Conservation (phyloP, 2,113 vertebrate genomes). For the Osmerus mordax region DNA sequence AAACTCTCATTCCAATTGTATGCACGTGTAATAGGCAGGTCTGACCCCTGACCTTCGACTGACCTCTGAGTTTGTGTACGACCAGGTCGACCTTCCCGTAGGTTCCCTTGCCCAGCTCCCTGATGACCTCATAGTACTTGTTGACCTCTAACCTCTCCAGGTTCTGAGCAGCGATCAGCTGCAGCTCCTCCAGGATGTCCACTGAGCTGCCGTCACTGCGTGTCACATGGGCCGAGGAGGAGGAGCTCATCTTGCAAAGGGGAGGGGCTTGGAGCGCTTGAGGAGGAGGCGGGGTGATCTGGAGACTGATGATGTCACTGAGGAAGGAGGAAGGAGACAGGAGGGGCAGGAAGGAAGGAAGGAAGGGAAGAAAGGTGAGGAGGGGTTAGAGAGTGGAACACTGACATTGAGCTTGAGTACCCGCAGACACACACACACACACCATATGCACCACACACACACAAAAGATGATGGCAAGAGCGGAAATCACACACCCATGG, state of each 20-base stretch:
- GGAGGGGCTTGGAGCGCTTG: slow-evolving; percentile 8
- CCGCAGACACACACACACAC: slow-evolving; percentile 6
- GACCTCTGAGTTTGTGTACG: slow-evolving; percentile 75
- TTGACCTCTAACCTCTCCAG: slow-evolving; percentile 74
- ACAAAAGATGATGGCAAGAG: not conserved
- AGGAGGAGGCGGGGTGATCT: slow-evolving; percentile 25
- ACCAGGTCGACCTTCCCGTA: slow-evolving; percentile 79
- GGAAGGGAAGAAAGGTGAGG: slow-evolving; percentile 50
- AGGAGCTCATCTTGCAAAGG: slow-evolving; percentile 65
- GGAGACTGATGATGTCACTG: slow-evolving; percentile 38
- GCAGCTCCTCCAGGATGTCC: slow-evolving; percentile 76
- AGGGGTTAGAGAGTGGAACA: not conserved
- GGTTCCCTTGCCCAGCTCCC: slow-evolving; percentile 79
- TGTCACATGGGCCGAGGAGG: slow-evolving; percentile 41
- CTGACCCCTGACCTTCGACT: not conserved
- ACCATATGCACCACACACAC: not conserved
- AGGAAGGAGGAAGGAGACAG: slow-evolving; percentile 14
- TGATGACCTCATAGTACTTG: slow-evolving; percentile 75
- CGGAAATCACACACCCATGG: not conserved
- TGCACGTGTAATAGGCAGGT: too few species aligned
- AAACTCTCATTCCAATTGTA: too few species aligned
- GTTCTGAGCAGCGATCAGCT: slow-evolving; percentile 74
- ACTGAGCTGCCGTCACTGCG: slow-evolving; percentile 41
- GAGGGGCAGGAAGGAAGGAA: slow-evolving; percentile 50
- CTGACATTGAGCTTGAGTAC: not conserved